phyloP scores from a whole-genome alignment of 1,140 invertebrate genomes.

The Bacillus rossius region DNA sequence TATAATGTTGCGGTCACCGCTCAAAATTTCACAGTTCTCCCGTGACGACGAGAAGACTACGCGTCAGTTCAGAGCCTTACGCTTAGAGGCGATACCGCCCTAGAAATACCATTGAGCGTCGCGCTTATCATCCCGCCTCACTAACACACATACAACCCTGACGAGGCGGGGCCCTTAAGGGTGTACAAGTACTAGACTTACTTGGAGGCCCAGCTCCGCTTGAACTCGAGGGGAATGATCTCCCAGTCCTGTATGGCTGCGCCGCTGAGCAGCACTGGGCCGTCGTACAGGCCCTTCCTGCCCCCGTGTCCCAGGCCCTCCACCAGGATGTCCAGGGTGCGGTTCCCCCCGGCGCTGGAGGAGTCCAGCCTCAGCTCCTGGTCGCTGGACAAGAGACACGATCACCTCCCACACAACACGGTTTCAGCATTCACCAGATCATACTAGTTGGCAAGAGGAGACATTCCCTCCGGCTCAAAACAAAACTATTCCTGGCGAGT shows the following conservation, averaged over 20 bases:
- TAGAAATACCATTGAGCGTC: no score
- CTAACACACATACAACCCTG: background rate
- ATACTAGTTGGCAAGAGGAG: no score
- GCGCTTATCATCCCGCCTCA: no score
- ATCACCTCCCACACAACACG: no score
- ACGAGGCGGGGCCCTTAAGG: background rate
- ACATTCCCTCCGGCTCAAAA: no score
- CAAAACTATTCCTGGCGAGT: no score
- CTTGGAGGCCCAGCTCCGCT: constrained; percentile 37
- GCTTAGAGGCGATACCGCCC: no score
- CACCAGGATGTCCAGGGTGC: constrained; percentile 49
- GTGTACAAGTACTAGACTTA: constrained; percentile 2
- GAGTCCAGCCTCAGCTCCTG: constrained; percentile 3
- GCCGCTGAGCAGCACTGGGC: constrained; percentile 41
- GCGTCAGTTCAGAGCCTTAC: no score
- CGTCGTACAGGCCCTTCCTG: constrained; percentile 32
- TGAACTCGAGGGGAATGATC: constrained; percentile 49
- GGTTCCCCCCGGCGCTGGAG: constrained; percentile 14
- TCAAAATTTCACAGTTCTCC: background rate
- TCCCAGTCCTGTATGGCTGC: constrained; percentile 41
- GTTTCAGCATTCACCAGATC: no score
- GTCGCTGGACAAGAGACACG: constrained; percentile 6
- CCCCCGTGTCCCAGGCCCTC: constrained; percentile 54
- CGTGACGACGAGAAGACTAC: background rate
- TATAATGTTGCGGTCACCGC: no score